Evolutionary conservation across 2,797 vertebrate species (phyloP).

Genomic region (Gambelia wislizenii): DNA sequence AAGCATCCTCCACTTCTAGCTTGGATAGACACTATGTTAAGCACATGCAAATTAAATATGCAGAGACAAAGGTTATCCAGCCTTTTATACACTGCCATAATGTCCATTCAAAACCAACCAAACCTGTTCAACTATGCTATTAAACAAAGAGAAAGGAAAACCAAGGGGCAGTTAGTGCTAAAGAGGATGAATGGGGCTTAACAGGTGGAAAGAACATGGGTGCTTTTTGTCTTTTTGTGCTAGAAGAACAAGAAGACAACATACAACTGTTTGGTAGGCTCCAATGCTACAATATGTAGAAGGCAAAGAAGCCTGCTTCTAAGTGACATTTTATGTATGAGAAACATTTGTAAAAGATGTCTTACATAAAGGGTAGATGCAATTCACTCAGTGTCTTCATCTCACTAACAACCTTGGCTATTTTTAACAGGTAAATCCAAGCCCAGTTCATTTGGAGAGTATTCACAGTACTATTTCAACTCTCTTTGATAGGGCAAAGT

Average conservation of each 20-base stretch:
- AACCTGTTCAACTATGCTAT: neutral
- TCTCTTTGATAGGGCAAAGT: neutral
- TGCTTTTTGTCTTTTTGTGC: neutral
- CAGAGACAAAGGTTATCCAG: neutral
- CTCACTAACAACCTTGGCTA: neutral
- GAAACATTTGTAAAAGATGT: neutral
- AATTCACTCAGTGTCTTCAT: too few relatives aligned
- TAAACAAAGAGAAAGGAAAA: neutral
- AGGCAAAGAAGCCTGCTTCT: neutral
- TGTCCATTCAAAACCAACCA: neutral
- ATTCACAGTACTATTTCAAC: neutral
- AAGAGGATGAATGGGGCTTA: neutral
- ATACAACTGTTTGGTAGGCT: neutral
- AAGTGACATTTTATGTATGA: neutral
- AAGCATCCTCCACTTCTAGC: neutral
- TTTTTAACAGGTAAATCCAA: neutral
- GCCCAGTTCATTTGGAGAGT: neutral
- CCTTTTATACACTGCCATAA: neutral
- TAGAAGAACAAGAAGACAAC: neutral
- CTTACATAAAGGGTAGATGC: neutral
- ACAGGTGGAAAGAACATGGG: neutral
- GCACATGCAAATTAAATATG: slow-evolving; percentile 9
- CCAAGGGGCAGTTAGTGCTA: neutral
- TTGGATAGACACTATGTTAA: neutral
- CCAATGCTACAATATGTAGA: neutral